Conservation (phyloP, 1,140 invertebrate species). For the Calliopsis andreniformis region DNA sequence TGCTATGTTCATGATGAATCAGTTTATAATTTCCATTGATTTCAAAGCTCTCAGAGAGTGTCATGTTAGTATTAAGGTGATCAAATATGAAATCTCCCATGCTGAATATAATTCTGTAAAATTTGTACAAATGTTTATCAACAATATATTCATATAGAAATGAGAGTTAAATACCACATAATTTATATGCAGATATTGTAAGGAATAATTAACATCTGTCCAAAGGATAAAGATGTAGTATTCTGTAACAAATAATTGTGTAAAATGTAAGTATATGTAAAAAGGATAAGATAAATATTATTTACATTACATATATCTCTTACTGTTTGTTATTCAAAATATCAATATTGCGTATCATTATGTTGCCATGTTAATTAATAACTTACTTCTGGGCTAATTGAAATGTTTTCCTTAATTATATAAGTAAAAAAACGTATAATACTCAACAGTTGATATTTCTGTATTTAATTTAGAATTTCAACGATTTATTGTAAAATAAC, state of each 20-base stretch:
- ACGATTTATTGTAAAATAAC: conserved; percentile 43
- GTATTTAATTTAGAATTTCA: conserved; percentile 30
- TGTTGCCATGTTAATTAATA: conserved; percentile 58
- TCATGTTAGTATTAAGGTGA: conserved; percentile 18
- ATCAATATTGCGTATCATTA: conserved; percentile 33
- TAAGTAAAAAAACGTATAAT: conserved; percentile 50
- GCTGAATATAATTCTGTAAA: conserved; percentile 27
- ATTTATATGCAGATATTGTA: conserved; percentile 36
- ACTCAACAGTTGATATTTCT: conserved; percentile 55
- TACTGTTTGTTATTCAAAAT: conserved; percentile 34
- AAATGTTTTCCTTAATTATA: conserved; percentile 10
- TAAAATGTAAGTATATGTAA: conserved; percentile 43
- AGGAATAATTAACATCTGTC: conserved; percentile 36
- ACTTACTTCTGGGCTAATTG: conserved; percentile 14
- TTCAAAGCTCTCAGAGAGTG: background rate
- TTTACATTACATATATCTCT: conserved; percentile 27
- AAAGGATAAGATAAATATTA: conserved; percentile 48
- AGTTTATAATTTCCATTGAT: background rate
- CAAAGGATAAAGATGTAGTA: conserved; percentile 47
- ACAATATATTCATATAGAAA: conserved; percentile 55
- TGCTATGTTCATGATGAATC: background rate
- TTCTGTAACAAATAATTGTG: conserved; percentile 52
- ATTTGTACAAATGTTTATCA: conserved; percentile 57
- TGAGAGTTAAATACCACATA: conserved; percentile 38
- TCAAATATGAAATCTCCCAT: conserved; percentile 15